Evolutionary conservation across 2,797 vertebrate species (phyloP), one percentile per base, ranked within the genome.

Genomic region (Phylloscopus collybita): DNA sequence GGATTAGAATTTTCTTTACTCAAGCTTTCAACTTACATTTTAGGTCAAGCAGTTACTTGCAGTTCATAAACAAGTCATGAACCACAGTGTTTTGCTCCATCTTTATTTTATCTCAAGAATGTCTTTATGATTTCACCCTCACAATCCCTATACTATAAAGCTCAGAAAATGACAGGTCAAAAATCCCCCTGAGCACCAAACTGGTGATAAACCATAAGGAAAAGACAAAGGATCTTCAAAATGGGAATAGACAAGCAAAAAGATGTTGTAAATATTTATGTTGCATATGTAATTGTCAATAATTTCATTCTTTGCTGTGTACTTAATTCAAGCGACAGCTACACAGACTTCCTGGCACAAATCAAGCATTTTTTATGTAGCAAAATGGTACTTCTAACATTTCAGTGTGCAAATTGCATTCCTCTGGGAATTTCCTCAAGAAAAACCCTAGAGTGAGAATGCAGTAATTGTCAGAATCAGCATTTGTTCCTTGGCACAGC

Each of bases 401-500:
- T 85, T 78, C 59, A 74, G 54, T 67, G 30, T 65, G 57, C 34
- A 79, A 90, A 75, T 49, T 75, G 13, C 9, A 57, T 86, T 93
- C 73, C 64, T 88, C 66, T 49, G 62, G 76, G 91, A 88, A 86
- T 93, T 91, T 56, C 65, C 87, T 42, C 30, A 25, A 69, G 82
- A 91, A 91, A 92, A 91, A 32, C 57, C 81, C 88, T 50, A 26
- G 65, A 88, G 72, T 88, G 59, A 88, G 60, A 93, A 82, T 4
- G 30, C 60, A 84, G 36, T 62, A 88, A 86, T 90, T 93, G 85
- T 93, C 80, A 94, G 85, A 83, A 96, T 70, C 76, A 71, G 87
- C 73, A 57, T 65, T 94, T 93, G 70, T 54, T 91, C 82, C 64
- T 70, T 64, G 79, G 88, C 92, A 94, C 32, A 94, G 80, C 49